Evolutionary conservation across 2,888 invertebrate species (phyloP), one percentile per base, ranked within the genome.

Genomic region (Drosophila aldrichi): DNA sequence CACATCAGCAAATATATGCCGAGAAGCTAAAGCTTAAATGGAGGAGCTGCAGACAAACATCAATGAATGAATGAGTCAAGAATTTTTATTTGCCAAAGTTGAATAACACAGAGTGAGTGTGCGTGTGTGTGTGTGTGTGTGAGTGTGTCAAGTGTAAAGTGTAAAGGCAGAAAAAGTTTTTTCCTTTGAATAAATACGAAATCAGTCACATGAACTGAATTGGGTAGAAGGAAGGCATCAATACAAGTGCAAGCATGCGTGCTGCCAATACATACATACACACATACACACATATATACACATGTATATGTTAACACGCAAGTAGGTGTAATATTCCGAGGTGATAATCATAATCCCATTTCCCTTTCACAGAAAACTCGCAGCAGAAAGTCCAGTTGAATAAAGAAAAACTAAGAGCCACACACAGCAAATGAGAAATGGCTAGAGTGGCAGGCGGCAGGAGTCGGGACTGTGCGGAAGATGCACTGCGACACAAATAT

Each of bases 181-280:
- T 72, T 76, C 77, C 74, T 79, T 78, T 70, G 76, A 77, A 87
- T 84, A 73, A 88, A 87, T 73, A 85, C 81, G 82, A 88, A 81
- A 76, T 79, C 85, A 91, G 81, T 88, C 84, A 88, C 81, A 89
- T 81, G 87, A 88, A 91, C 88, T 88, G 86, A 86, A 86, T 88
- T 84, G 88, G 82, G 79, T 83, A 85, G 82, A 85, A 80, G 79
- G 82, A 85, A 80, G 79, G 81, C 82, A 91, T 89, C 89, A 83
- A 81, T 85, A 81, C 82, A 67, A 74, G 74, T 65, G 72, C 54
- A 79, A 64, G 71, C 49, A 63, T 18, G 20, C n/a, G 29, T n/a
- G 25, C 46, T 20, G 20, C 12, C 12, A 18, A 34, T 51, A 25
- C 58, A 36, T 61, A 51, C 51, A 16, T 51, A 32, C 38, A 32